phyloP scores from a whole-genome alignment of 2,797 vertebrate genomes.

The Peromyscus eremicus region DNA sequence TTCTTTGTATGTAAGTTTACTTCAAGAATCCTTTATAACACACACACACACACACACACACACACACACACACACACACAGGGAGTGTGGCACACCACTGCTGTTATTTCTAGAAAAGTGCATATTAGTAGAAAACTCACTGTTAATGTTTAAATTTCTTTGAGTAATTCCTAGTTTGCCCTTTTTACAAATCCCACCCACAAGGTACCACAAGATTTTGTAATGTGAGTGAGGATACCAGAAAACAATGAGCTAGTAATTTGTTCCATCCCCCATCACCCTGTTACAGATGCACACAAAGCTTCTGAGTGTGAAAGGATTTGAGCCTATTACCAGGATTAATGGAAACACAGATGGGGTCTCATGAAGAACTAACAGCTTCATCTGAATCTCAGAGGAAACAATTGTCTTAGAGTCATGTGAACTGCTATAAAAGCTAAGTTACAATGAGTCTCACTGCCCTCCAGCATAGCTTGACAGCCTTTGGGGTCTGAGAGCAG shows the following conservation, averaged over 20 bases:
- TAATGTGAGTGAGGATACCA: slow-evolving; percentile 41
- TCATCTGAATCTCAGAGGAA: slow-evolving; percentile 76
- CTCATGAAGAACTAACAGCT: slow-evolving; percentile 63
- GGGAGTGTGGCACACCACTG: not conserved
- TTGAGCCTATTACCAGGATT: slow-evolving; percentile 74
- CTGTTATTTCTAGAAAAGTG: slow-evolving; percentile 35
- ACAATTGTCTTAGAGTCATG: slow-evolving; percentile 75
- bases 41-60: not conserved
- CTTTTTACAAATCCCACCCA: slow-evolving; percentile 52
- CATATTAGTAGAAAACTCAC: slow-evolving; percentile 37
- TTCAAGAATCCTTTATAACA: not conserved
- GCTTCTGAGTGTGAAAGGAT: slow-evolving; percentile 70
- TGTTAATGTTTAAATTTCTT: slow-evolving; percentile 20
- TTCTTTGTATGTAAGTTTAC: slow-evolving; percentile 14
- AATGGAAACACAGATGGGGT: slow-evolving; percentile 76
- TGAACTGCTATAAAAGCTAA: slow-evolving; percentile 72
- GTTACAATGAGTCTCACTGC: slow-evolving; percentile 61
- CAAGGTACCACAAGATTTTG: slow-evolving; percentile 65
- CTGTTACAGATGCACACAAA: slow-evolving; percentile 66
- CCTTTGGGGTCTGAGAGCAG: slow-evolving; percentile 60
- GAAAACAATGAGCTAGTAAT: slow-evolving; percentile 74
- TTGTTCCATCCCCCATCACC: slow-evolving; percentile 67
- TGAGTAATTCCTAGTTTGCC: slow-evolving; percentile 38
- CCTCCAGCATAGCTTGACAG: slow-evolving; percentile 64
- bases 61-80: not conserved